These are phyloP conservation scores for Tetramorium bicarinatum DNA, from an alignment of 2,888 invertebrate genomes.

Conservation along the genomic window DNA sequence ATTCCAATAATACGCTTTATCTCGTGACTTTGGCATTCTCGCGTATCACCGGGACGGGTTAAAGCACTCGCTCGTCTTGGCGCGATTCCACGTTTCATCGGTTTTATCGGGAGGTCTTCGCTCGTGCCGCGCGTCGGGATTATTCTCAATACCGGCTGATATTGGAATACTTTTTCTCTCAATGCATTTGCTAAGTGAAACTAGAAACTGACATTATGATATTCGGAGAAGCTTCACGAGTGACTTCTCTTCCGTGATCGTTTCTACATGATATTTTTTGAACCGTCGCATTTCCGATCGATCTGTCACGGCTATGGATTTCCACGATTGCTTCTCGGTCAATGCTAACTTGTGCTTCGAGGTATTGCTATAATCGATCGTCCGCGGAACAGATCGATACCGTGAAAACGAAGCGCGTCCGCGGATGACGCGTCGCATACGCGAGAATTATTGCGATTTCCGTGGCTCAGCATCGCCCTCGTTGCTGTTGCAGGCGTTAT, in stretches of 20 bases:
- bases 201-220: not conserved
- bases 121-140: not conserved
- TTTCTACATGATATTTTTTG: not conserved
- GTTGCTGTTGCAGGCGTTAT: conserved; percentile 91
- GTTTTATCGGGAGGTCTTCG: conserved; percentile 23
- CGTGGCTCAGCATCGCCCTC: conserved; percentile 34
- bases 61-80: conserved; percentile 30
- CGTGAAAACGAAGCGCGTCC: conserved; percentile 27
- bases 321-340: conserved; percentile 59
- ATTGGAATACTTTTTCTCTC: not conserved
- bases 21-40: conserved; percentile 37
- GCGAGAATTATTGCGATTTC: not conserved
- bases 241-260: conserved; percentile 22
- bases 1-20: conserved; percentile 38
- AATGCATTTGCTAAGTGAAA: not conserved
- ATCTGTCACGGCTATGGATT: conserved; percentile 13
- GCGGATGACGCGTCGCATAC: conserved; percentile 16
- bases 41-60: conserved; percentile 32
- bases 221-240: not conserved
- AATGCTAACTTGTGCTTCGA: conserved; percentile 62
- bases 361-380: conserved; percentile 55
- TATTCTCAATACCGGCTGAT: not conserved
- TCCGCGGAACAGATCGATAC: conserved; percentile 29
- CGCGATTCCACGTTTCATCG: conserved; percentile 31
- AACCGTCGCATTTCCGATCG: not conserved